phyloP scores from a whole-genome alignment of 2,113 vertebrate genomes.

The Pycnonotus jocosus region DNA sequence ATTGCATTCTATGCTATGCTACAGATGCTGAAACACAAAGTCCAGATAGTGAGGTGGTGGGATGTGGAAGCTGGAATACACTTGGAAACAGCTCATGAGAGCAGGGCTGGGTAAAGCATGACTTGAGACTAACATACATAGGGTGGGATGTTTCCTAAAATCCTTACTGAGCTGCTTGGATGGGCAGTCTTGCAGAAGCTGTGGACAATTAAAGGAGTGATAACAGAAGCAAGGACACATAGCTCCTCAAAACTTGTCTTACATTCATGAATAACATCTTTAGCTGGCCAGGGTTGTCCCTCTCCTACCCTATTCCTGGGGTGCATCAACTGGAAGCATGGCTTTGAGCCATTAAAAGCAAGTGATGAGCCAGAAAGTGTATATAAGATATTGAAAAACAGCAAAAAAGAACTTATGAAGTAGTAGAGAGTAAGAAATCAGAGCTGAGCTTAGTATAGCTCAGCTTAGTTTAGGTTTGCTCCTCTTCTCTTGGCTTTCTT shows the following conservation, averaged over 20 bases:
- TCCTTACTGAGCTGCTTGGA: neutral
- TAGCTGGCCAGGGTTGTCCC: accelerated
- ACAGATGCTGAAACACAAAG: slow-evolving; percentile 73
- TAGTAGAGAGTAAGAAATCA: neutral
- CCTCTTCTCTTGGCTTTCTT: neutral
- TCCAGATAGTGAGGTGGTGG: slow-evolving; percentile 69
- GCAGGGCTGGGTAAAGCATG: neutral
- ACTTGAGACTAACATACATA: too few relatives aligned
- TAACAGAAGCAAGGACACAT: neutral
- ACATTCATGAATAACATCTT: neutral
- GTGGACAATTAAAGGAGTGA: neutral
- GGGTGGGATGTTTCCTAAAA: neutral
- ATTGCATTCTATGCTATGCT: slow-evolving; percentile 67
- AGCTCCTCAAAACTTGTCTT: neutral
- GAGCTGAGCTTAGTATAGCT: neutral
- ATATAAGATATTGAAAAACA: neutral
- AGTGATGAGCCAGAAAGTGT: neutral
- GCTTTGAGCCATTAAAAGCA: neutral
- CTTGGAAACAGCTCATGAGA: neutral
- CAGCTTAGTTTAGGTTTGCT: neutral
- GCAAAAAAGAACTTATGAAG: neutral
- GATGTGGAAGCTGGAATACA: neutral
- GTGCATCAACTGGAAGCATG: neutral
- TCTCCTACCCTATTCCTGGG: neutral
- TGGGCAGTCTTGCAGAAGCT: neutral